A percentile compares a stretch with the other conserved stretches of the same genome.
phyloP scores from a whole-genome alignment of 1,140 invertebrate genomes.

The Zeugodacus cucurbitae region DNA sequence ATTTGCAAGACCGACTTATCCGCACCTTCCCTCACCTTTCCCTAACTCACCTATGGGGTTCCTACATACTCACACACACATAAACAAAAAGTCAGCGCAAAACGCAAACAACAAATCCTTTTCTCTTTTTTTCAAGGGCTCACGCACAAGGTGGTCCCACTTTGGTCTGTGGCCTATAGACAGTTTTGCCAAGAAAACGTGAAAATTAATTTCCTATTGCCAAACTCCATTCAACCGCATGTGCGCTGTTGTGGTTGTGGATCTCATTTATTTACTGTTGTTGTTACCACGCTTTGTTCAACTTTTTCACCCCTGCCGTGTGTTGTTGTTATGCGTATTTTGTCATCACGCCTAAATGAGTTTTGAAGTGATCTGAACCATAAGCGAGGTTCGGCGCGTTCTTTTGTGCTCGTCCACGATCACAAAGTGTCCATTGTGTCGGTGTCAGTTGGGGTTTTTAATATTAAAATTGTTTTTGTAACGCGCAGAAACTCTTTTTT shows the following conservation, averaged over 20 bases:
- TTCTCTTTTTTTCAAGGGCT: background rate
- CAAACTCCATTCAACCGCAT: constrained; percentile 1
- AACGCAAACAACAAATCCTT: background rate
- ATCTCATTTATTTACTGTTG: constrained; percentile 5
- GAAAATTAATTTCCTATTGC: constrained; percentile 34
- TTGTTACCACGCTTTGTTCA: background rate
- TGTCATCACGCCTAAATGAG: constrained; percentile 24
- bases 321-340: background rate
- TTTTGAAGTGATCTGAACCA: constrained; percentile 14
- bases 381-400: background rate
- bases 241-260: background rate
- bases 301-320: background rate
- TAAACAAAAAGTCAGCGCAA: background rate
- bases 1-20: background rate
- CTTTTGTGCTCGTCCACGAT: background rate
- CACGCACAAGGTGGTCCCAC: constrained; percentile 3
- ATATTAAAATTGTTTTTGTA: background rate
- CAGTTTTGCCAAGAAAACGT: constrained; percentile 1
- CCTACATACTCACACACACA: background rate
- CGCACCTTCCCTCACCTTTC: background rate
- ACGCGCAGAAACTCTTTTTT: background rate
- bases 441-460: background rate
- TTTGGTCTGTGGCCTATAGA: background rate
- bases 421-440: background rate
- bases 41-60: background rate